A percentile compares a stretch with the other conserved stretches of the same genome.
phyloP scores from a whole-genome alignment of 2,888 invertebrate genomes.

The Drosophila picticornis region DNA sequence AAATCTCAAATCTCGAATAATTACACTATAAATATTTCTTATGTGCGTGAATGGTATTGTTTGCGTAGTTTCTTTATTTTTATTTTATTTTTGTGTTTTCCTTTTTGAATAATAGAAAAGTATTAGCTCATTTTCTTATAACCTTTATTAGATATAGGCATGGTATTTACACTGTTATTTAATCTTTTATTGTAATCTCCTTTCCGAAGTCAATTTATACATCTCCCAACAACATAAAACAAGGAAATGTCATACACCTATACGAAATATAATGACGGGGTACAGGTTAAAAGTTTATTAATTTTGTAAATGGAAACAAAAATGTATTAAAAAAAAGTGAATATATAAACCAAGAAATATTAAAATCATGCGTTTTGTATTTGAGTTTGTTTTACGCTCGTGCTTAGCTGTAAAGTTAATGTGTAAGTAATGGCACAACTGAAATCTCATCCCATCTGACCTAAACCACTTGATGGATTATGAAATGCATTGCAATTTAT shows the following conservation, averaged over 20 bases:
- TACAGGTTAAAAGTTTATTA: slow-evolving; percentile 22
- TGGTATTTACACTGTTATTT: slow-evolving; percentile 1
- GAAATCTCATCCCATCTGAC: background rate
- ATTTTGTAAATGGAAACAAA: slow-evolving; percentile 20
- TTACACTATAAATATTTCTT: slow-evolving; percentile 4
- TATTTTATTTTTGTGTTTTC: background rate
- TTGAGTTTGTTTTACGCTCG: background rate
- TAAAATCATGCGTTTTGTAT: background rate
- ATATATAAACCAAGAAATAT: slow-evolving; percentile 30
- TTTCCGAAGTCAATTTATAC: slow-evolving; percentile 14
- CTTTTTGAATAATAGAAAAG: background rate
- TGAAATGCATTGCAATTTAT: no score
- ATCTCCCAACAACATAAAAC: slow-evolving; percentile 9
- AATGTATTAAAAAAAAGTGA: slow-evolving; percentile 23
- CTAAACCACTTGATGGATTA: background rate
- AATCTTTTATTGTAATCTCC: slow-evolving; percentile 24
- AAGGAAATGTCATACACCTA: slow-evolving; percentile 39
- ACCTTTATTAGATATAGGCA: background rate
- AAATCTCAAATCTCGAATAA: slow-evolving; percentile 4
- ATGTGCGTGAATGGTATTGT: slow-evolving; percentile 11
- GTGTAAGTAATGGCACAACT: background rate
- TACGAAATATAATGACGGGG: slow-evolving; percentile 4
- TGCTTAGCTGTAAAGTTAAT: background rate
- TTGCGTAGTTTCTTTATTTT: background rate
- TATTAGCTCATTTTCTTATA: background rate